A percentile compares a stretch with the other conserved stretches of the same genome.
Conservation (phyloP, 2,888 invertebrate genomes). For the Mesodorylaimus sp. region DNA sequence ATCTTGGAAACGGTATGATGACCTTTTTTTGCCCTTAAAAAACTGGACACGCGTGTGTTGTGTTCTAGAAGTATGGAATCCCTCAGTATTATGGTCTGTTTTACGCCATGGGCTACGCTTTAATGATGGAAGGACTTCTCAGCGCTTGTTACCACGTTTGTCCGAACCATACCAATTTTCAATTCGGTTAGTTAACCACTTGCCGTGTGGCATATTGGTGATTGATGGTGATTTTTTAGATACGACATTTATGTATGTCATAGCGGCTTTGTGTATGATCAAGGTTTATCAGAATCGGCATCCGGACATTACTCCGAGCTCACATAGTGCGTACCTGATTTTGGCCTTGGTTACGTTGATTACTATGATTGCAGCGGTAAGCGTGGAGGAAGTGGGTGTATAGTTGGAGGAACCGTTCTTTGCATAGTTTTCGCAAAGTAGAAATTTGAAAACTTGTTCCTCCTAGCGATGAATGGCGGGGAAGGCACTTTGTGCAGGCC, state of each 20-base stretch:
- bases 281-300: slow-evolving; percentile 70
- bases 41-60: too few species aligned
- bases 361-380: slow-evolving; percentile 54
- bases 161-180: slow-evolving; percentile 69
- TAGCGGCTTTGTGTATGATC: slow-evolving; percentile 62
- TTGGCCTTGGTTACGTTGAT: slow-evolving; percentile 51
- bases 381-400: too few species aligned
- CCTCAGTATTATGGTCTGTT: slow-evolving; percentile 62
- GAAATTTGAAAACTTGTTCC: too few species aligned
- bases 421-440: slow-evolving; percentile 56
- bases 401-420: slow-evolving; percentile 40
- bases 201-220: too few species aligned
- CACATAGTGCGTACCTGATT: slow-evolving; percentile 39
- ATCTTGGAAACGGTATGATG: too few species aligned
- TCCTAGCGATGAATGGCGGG: too few species aligned
- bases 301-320: slow-evolving; percentile 62
- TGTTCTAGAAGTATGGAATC: slow-evolving; percentile 52
- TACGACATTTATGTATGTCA: slow-evolving; percentile 79
- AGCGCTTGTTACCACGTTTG: slow-evolving; percentile 75
- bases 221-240: slow-evolving; percentile 46
- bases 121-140: slow-evolving; percentile 66
- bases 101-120: slow-evolving; percentile 64
- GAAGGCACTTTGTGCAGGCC: too few species aligned
- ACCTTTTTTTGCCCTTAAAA: too few species aligned
- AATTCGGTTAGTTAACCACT: slow-evolving; percentile 60